Base-by-base conservation (phyloP, 2,888 invertebrate species). In the Megamerina dolium region DNA sequence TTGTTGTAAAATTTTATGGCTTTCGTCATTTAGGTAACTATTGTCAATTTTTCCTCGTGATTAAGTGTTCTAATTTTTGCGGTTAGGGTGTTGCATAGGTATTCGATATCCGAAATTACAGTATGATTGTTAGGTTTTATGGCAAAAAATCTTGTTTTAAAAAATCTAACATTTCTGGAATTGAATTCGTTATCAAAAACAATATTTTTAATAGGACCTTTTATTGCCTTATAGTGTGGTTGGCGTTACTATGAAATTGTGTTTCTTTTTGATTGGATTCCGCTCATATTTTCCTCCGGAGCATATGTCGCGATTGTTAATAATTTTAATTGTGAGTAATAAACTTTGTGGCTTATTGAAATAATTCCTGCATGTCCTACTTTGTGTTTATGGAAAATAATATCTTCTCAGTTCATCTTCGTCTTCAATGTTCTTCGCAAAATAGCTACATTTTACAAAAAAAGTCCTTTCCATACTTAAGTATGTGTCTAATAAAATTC, bases 241-340 rank as follows among this genome's bases (percentile, higher is more conserved):
- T 30, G 47, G 35, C 9, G 47, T 47, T 44, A 38, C 47, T 23
- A 44, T 47, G 4, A 43, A 10, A 14, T 34, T n/a, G n/a, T n/a
- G n/a, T n/a, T n/a, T n/a, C n/a, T 34, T 23, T 39, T 45, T 47
- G 4, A 49, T 43, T n/a, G 45, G 45, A 2, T 43, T 46, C 9
- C 43, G 21, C 8, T 50, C 51, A 36, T 50, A 52, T n/a, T n/a
- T n/a, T n/a, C n/a, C n/a, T n/a, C n/a, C n/a, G n/a, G n/a, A n/a
- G n/a, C n/a, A n/a, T n/a, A 9, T 31, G n/a, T 51, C 46, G 16
- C 51, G 49, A 37, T 47, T 53, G 21, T 50, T 55, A 12, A 51
- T 38, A 8, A 49, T 41, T 33, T 44, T 26, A 53, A 17, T 9
- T 53, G 38, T n/a, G 45, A 46, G 21, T 43, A 37, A 41, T 45